These are phyloP conservation scores for Trochalopteron elliotii DNA, from an alignment of 2,113 vertebrate species.

Conservation along the genomic window DNA sequence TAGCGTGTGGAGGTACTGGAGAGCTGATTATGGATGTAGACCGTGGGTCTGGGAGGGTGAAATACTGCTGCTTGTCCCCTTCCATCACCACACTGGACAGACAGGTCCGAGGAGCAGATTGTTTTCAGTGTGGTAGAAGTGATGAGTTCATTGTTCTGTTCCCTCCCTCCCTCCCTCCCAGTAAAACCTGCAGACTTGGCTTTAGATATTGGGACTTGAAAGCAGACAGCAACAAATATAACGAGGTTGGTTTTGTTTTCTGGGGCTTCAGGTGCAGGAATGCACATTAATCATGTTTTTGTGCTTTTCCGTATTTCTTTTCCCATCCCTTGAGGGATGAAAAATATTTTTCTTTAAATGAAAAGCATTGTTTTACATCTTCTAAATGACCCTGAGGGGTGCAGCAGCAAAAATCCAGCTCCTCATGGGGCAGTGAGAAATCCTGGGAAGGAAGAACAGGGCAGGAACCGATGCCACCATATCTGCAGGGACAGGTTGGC, in stretches of 20 bases:
- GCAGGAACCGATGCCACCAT: background rate
- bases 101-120: background rate
- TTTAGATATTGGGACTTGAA: background rate
- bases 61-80: constrained; percentile 12
- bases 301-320: background rate
- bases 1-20: background rate
- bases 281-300: accelerated
- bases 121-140: background rate
- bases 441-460: background rate
- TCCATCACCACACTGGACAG: background rate
- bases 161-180: background rate
- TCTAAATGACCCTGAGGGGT: background rate
- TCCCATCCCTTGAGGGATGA: background rate
- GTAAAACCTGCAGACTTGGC: background rate
- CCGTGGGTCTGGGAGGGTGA: background rate
- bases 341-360: background rate
- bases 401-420: background rate
- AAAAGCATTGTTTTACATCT: background rate
- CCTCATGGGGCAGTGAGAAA: background rate
- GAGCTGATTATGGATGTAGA: constrained; percentile 34
- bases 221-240: background rate
- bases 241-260: background rate
- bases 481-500: background rate
- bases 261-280: background rate
- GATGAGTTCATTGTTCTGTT: constrained; percentile 13